phyloP scores from a whole-genome alignment of 2,888 invertebrate genomes.

The Drosophila anomalata region DNA sequence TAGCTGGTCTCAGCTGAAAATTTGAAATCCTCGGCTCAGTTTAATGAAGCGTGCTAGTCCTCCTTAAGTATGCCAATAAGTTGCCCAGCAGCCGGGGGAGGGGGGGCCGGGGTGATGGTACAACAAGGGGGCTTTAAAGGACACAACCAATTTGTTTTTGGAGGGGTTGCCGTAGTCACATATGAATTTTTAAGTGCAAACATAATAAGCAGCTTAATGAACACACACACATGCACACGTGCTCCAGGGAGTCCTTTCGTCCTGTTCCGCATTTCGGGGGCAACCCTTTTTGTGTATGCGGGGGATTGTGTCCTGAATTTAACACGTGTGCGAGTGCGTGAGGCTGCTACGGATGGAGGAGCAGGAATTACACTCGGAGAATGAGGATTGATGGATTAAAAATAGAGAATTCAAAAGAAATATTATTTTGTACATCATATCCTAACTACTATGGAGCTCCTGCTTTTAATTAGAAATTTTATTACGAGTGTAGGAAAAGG shows the following conservation, averaged over 20 bases:
- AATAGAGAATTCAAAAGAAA: not conserved
- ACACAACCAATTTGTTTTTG: constrained; percentile 59
- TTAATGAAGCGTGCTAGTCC: constrained; percentile 39
- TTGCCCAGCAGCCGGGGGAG: constrained; percentile 1
- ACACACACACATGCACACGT: constrained; percentile 50
- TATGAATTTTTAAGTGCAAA: constrained; percentile 79
- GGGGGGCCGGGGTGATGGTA: not conserved
- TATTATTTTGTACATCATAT: not conserved
- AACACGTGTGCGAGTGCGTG: constrained; percentile 53
- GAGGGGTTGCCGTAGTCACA: constrained; percentile 63
- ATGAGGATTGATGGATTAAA: not conserved
- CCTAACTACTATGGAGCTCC: not conserved
- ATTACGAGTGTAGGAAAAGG: not conserved
- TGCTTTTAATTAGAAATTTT: not conserved
- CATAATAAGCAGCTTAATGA: constrained; percentile 79
- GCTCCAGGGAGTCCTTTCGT: constrained; percentile 37
- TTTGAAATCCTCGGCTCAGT: constrained; percentile 43
- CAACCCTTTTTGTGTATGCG: constrained; percentile 70
- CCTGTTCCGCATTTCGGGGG: constrained; percentile 5
- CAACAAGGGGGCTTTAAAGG: constrained; percentile 45
- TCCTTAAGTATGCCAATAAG: constrained; percentile 73
- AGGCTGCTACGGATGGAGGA: constrained; percentile 10
- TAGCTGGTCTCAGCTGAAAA: constrained; percentile 38
- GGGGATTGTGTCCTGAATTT: constrained; percentile 63
- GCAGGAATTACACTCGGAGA: not conserved